A percentile compares a stretch with the other conserved stretches of the same genome.
Evolutionary conservation across 2,797 vertebrate species (phyloP).

Genomic region (Clarias platycephalus): DNA sequence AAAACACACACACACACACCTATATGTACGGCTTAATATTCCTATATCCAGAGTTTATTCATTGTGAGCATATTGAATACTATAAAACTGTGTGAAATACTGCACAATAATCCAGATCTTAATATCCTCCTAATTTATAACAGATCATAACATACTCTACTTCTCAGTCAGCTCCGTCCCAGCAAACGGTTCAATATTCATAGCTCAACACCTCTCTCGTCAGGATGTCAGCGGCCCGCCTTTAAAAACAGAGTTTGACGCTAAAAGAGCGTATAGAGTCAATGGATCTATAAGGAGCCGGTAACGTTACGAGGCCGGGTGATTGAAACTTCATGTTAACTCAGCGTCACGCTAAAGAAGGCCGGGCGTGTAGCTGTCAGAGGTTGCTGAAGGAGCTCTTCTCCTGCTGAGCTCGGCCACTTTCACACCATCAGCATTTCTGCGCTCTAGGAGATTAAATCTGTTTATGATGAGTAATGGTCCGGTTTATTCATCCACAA

Average conservation of each 20-base stretch:
- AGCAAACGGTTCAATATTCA: neutral
- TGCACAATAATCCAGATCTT: no score
- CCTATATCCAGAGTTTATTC: constrained; percentile 13
- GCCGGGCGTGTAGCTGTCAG: constrained; percentile 4
- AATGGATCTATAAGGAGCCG: neutral
- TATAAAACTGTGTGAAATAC: no score
- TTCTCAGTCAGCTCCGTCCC: neutral
- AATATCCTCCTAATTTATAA: neutral
- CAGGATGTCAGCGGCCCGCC: neutral
- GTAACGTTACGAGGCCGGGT: neutral
- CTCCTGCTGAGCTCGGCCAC: constrained; percentile 23
- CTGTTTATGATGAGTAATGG: constrained; percentile 50
- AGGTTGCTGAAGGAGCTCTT: constrained; percentile 18
- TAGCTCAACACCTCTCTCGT: neutral
- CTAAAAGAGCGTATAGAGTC: neutral
- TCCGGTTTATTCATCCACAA: constrained; percentile 35
- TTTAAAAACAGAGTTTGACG: neutral
- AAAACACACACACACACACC: constrained; percentile 26
- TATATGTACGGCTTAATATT: constrained; percentile 27
- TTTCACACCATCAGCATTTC: constrained; percentile 45
- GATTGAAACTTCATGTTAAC: constrained; percentile 11
- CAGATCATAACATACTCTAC: neutral
- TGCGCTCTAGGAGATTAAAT: constrained; percentile 38
- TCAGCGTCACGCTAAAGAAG: constrained; percentile 4
- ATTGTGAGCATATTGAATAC: neutral